Conservation (phyloP, 37 sponge, comb jelly and placozoan species). For the Amphimedon queenslandica region DNA sequence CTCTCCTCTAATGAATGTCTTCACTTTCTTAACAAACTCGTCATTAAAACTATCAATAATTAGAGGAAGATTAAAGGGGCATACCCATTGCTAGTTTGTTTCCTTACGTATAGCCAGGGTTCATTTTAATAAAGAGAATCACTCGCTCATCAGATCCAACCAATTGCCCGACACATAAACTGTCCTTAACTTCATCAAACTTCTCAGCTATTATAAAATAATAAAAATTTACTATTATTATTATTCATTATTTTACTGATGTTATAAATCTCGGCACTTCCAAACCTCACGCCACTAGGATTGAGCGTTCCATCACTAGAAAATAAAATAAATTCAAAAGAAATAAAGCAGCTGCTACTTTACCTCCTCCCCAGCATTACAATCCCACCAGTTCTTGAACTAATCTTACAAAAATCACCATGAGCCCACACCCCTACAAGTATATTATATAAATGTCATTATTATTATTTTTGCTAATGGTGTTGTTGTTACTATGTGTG, state of each 20-base stretch:
- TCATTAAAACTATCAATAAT: conserved; percentile 50
- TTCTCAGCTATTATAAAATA: conserved; percentile 59
- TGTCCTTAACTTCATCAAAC: conserved; percentile 75
- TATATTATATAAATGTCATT: not conserved
- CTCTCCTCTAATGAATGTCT: conserved; percentile 62
- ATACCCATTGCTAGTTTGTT: not conserved
- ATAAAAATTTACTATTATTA: too few relatives aligned
- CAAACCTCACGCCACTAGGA: conserved; percentile 95
- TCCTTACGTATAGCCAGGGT: conserved; percentile 31
- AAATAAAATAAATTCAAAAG: not conserved
- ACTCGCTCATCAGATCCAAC: conserved; percentile 88
- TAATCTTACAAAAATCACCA: conserved; percentile 89
- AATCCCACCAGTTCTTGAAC: conserved; percentile 87
- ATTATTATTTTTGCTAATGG: not conserved
- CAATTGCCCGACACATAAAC: conserved; percentile 91
- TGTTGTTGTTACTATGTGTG: too few relatives aligned
- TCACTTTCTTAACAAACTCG: conserved; percentile 57
- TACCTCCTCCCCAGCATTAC: conserved; percentile 93
- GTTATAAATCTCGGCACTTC: conserved; percentile 97
- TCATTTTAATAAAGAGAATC: conserved; percentile 92
- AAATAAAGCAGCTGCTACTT: not conserved
- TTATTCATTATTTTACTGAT: too few relatives aligned
- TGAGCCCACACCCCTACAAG: conserved; percentile 90
- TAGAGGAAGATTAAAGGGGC: not conserved
- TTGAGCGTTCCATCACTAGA: conserved; percentile 94